Evolutionary conservation across 2,888 invertebrate genomes (phyloP).

Genomic region (Coelopa pilipes): DNA sequence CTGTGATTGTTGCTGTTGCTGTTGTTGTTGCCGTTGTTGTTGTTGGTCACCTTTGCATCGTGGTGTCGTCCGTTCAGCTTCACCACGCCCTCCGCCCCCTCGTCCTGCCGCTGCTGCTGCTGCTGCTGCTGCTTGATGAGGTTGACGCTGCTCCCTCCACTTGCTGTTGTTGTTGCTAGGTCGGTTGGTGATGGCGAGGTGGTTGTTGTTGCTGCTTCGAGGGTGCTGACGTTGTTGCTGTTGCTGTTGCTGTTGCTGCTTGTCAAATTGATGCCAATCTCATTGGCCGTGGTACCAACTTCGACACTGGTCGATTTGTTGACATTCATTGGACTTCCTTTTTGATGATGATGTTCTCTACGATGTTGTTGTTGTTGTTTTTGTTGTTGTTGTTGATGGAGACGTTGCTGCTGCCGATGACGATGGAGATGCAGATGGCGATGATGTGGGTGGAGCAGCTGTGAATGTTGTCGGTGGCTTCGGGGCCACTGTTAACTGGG

Average conservation of each 20-base stretch:
- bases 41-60: constrained; percentile 32
- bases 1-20: constrained; percentile 37
- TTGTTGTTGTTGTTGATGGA: too few species aligned
- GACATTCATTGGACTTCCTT: constrained; percentile 44
- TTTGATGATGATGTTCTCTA: constrained; percentile 1
- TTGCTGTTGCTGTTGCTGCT: constrained; percentile 37
- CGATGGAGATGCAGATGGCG: too few species aligned
- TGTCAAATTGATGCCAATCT: constrained; percentile 40
- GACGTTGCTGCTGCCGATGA: too few species aligned
- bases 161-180: constrained; percentile 39
- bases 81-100: too few species aligned
- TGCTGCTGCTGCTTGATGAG: constrained; percentile 22
- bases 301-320: constrained; percentile 48
- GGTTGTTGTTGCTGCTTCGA: constrained; percentile 34
- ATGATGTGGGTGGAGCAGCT: too few species aligned
- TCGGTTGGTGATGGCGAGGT: constrained; percentile 28
- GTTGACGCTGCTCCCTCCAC: not conserved
- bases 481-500: not conserved
- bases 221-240: constrained; percentile 32
- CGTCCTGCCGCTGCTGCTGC: constrained; percentile 40
- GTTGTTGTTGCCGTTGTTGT: constrained; percentile 40
- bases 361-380: too few species aligned
- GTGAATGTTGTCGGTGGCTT: too few species aligned
- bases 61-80: too few species aligned
- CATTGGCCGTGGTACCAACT: constrained; percentile 41